Conservation (phyloP, 2,888 invertebrate genomes). For the Polydrusus cervinus region DNA sequence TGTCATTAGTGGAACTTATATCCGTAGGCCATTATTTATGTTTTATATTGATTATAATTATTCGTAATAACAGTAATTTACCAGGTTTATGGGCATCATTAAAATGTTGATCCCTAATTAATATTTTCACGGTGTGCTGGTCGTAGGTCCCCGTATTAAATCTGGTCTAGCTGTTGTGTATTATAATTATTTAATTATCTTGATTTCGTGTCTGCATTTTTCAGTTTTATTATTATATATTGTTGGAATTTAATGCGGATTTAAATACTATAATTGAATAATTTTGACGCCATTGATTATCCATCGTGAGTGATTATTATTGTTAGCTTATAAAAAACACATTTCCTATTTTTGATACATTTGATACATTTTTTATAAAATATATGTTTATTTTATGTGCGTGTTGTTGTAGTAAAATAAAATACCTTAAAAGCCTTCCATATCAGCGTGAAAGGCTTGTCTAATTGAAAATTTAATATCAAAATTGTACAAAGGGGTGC, state of each 20-base stretch:
- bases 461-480: too few relatives aligned
- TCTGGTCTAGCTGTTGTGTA: background rate
- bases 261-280: too few relatives aligned
- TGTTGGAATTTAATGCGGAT: background rate
- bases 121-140: constrained; percentile 6
- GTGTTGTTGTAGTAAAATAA: too few relatives aligned
- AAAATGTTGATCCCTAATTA: constrained; percentile 6
- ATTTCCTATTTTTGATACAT: too few relatives aligned
- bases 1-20: constrained; percentile 18
- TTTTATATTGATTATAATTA: constrained; percentile 37
- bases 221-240: background rate
- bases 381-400: too few relatives aligned
- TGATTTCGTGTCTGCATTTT: background rate
- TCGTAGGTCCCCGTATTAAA: constrained; percentile 4
- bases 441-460: too few relatives aligned
- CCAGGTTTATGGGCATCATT: constrained; percentile 12
- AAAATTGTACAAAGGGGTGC: too few relatives aligned
- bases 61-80: constrained; percentile 46
- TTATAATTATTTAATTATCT: background rate
- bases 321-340: too few relatives aligned
- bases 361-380: too few relatives aligned
- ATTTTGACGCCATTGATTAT: background rate
- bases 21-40: constrained; percentile 19
- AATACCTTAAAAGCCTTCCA: too few relatives aligned
- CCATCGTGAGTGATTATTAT: too few relatives aligned